Evolutionary conservation across 2,888 invertebrate species (phyloP).

Genomic region (Strigamia crassipes): DNA sequence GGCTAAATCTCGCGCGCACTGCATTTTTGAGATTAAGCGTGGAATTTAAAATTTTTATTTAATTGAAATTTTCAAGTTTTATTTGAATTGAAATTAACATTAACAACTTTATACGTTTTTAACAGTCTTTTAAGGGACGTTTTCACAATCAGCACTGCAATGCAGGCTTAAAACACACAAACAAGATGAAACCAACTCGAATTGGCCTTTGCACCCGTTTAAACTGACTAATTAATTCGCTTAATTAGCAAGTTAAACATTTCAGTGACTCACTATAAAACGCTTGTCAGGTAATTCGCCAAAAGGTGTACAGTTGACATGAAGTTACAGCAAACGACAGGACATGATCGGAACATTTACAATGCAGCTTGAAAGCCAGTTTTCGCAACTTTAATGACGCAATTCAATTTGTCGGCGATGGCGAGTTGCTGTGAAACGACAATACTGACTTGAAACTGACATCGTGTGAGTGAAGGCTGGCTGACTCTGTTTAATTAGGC

Average conservation of each 20-base stretch:
- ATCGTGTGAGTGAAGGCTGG: not conserved
- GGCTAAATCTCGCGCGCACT: no score
- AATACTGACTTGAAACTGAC: conserved; percentile 7
- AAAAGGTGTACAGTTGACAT: conserved; percentile 2
- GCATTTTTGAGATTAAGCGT: no score
- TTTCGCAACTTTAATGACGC: not conserved
- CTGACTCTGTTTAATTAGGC: not conserved
- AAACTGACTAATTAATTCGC: conserved; percentile 10
- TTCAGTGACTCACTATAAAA: conserved; percentile 5
- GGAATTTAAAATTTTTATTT: no score
- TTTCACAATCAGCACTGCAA: no score
- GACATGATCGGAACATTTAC: not conserved
- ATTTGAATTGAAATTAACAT: no score
- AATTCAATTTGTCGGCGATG: not conserved
- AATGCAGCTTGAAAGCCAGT: not conserved
- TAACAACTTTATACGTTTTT: no score
- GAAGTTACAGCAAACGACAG: not conserved
- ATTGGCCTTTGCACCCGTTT: not conserved
- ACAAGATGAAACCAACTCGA: not conserved
- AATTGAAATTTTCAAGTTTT: no score
- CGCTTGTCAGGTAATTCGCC: not conserved
- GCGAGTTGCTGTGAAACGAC: not conserved
- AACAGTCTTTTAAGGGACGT: no score
- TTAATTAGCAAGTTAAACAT: conserved; percentile 26
- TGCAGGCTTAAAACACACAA: not conserved